Evolutionary conservation across 2,113 vertebrate species (phyloP), one percentile per base, ranked within the genome.

Genomic region (Larimichthys polyactis): DNA sequence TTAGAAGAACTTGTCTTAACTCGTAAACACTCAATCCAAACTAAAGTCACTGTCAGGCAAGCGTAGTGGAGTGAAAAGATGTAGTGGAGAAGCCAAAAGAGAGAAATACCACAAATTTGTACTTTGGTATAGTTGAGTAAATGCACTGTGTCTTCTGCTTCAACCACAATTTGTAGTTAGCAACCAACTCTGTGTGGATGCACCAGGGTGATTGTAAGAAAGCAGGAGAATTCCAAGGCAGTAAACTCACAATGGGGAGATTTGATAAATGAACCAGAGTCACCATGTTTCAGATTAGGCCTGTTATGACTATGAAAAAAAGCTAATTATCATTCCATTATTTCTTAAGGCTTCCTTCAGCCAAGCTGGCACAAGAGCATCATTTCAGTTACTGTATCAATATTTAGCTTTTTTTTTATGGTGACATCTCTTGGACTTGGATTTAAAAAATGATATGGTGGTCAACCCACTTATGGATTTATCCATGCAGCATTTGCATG

Each of bases 401-500:
- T 69, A 55, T 54, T n/a, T 43, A 11, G 24, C 19, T 58, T 22
- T 16, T 22, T 22, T 16, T 76, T 62, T 46, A 15, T 20, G 22
- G 65, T 57, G 29, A 8, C 20, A 49, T 70, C 36, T 68, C 58
- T 48, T 32, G 44, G 27, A 48, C 55, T 57, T 27, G 40, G 15
- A 5, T 12, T n/a, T 24, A 16, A 22, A 4, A 4, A 58, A 72
- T 44, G 2, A 55, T 29, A 36, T 24, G 4, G 22, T 48, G 40
- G 5, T 48, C 6, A 52, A 16, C 57, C 29, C 9, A n/a, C 71
- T 74, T 12, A 72, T 58, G 51, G 24, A 86, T 76, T 72, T 73
- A 59, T 79, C 16, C 24, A 15, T 24, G 58, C 32, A 71, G 43
- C 62, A 36, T 81, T 59, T 83, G 46, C 16, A 0, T 65, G 68